These are phyloP conservation scores for Gandaritis pyraliata DNA, from an alignment of 2,888 invertebrate genomes.

Conservation along the genomic window DNA sequence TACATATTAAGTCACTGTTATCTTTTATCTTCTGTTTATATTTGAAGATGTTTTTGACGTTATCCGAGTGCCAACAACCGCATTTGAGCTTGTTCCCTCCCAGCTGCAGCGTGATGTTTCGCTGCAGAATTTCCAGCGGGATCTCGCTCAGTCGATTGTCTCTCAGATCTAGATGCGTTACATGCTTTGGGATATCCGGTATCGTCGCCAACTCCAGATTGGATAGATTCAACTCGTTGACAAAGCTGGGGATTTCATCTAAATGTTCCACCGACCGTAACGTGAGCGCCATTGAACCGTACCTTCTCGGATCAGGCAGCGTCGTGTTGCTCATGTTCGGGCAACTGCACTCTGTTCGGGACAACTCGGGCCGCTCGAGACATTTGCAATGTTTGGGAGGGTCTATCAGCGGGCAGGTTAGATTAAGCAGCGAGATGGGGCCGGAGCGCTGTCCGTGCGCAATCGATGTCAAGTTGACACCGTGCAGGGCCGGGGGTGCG, in stretches of 20 bases:
- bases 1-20: slow-evolving; percentile 20
- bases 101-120: slow-evolving; percentile 28
- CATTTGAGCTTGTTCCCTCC: slow-evolving; percentile 32
- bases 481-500: slow-evolving; percentile 14
- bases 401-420: slow-evolving; percentile 28
- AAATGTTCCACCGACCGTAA: not conserved
- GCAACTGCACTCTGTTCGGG: slow-evolving; percentile 32
- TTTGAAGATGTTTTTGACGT: slow-evolving; percentile 20
- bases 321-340: not conserved
- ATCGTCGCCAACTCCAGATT: slow-evolving; percentile 9
- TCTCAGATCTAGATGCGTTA: slow-evolving; percentile 33
- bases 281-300: slow-evolving; percentile 18
- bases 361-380: slow-evolving; percentile 19
- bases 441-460: slow-evolving; percentile 11
- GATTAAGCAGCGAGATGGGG: not conserved
- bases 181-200: slow-evolving; percentile 12
- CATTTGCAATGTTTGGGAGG: slow-evolving; percentile 26
- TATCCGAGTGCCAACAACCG: slow-evolving; percentile 29
- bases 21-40: slow-evolving; percentile 19
- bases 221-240: slow-evolving; percentile 12
- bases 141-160: slow-evolving; percentile 21
- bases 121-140: slow-evolving; percentile 12
- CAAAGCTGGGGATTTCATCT: slow-evolving; percentile 13
- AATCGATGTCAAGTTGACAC: slow-evolving; percentile 12
- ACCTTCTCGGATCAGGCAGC: slow-evolving; percentile 16